Conservation (phyloP, 2,113 vertebrate species). For the Rhodinocichla rosea region DNA sequence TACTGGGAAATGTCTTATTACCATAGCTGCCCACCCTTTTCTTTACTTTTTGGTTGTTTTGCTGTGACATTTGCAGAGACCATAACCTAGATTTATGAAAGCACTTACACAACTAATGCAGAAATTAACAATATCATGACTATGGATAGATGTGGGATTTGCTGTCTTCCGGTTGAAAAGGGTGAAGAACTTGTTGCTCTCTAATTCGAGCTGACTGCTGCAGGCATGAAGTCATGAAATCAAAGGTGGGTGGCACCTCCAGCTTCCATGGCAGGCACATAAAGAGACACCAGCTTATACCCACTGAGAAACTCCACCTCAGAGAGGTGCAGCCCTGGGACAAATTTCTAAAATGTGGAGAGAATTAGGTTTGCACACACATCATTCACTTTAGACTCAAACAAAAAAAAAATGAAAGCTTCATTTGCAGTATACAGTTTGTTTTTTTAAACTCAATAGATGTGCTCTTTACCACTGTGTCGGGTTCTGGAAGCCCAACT, state of each 20-base stretch:
- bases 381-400: not conserved
- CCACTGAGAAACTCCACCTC: not conserved
- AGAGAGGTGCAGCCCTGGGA: not conserved
- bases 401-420: not conserved
- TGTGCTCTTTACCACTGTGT: not conserved
- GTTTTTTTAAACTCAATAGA: not conserved
- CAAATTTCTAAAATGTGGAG: not conserved
- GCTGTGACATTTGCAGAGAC: not conserved
- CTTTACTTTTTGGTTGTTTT: not conserved
- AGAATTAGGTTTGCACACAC: not conserved
- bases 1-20: not conserved
- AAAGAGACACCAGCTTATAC: not conserved
- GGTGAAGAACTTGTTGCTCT: not conserved
- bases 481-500: not conserved
- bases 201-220: not conserved
- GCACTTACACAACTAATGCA: not conserved
- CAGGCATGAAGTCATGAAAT: not conserved
- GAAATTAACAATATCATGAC: not conserved
- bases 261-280: not conserved
- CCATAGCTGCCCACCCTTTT: not conserved
- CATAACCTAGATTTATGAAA: not conserved
- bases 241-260: not conserved
- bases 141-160: not conserved
- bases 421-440: not conserved
- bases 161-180: not conserved